Percentiles rank a stretch among this genome's conserved stretches.
These are phyloP conservation scores for Tetraneura akinire DNA, from an alignment of 1,140 invertebrate genomes.

Conservation along the genomic window DNA sequence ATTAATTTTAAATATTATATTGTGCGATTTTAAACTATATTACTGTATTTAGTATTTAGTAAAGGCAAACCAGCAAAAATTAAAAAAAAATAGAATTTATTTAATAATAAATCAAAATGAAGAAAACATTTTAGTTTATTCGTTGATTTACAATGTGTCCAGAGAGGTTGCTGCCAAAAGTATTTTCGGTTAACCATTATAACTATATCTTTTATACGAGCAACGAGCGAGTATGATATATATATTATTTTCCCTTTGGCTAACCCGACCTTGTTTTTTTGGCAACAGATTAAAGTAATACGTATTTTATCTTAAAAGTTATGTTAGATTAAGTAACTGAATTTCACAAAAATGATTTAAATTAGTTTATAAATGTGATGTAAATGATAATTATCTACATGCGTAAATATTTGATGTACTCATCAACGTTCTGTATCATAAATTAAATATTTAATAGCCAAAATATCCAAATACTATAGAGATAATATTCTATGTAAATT, in stretches of 20 bases:
- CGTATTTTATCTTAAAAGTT: too few relatives aligned
- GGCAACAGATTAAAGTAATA: constrained; percentile 31
- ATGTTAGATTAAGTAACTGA: too few relatives aligned
- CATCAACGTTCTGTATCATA: too few relatives aligned
- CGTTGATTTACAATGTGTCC: not conserved
- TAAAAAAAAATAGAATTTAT: not conserved
- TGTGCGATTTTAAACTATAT: too few relatives aligned
- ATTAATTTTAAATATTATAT: too few relatives aligned
- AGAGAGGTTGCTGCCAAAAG: constrained; percentile 12
- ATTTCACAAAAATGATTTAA: too few relatives aligned
- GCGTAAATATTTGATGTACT: too few relatives aligned
- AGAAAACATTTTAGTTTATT: not conserved
- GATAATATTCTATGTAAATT: too few relatives aligned
- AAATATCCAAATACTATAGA: too few relatives aligned
- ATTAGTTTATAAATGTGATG: too few relatives aligned
- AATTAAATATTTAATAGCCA: too few relatives aligned
- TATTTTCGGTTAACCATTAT: constrained; percentile 19
- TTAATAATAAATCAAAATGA: not conserved
- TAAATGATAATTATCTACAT: too few relatives aligned
- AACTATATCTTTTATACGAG: constrained; percentile 2
- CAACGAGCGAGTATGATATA: not conserved
- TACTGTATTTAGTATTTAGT: not conserved
- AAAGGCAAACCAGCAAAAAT: not conserved
- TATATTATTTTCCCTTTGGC: not conserved
- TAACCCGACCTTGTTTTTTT: not conserved